Percentiles rank a stretch among this genome's conserved stretches.
Evolutionary conservation across 2,888 invertebrate species (phyloP).

Genomic region (Apomyelois bistriatella): DNA sequence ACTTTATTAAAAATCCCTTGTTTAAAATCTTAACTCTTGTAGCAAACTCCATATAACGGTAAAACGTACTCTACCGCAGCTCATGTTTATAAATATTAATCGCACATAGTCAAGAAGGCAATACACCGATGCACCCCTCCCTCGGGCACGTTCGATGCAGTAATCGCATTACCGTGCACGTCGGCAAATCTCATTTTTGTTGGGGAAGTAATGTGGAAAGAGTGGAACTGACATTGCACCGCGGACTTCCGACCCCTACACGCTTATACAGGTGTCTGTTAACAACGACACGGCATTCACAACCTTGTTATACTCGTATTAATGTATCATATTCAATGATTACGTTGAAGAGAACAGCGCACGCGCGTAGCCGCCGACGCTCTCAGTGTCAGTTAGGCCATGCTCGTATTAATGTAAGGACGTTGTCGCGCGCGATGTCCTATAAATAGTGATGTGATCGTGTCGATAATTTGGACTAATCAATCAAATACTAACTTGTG

Average conservation of each 20-base stretch:
- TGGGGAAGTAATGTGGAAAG: conserved; percentile 69
- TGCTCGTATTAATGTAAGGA: conserved; percentile 41
- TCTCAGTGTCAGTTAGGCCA: conserved; percentile 54
- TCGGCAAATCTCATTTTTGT: conserved; percentile 71
- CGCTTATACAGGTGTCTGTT: conserved; percentile 68
- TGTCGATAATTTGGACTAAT: conserved; percentile 26
- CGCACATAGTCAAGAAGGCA: neutral
- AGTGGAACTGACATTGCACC: conserved; percentile 78
- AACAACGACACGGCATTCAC: conserved; percentile 18
- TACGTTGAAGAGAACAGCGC: neutral
- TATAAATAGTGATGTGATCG: conserved; percentile 49
- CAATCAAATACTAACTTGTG: neutral
- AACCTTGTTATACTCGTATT: conserved; percentile 23
- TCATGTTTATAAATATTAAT: neutral
- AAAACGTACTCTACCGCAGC: neutral
- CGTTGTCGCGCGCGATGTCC: conserved; percentile 16
- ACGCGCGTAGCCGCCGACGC: conserved; percentile 26
- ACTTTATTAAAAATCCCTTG: no score
- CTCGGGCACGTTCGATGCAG: conserved; percentile 32
- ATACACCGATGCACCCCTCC: conserved; percentile 17
- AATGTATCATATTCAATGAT: neutral
- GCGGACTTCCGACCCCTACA: conserved; percentile 69
- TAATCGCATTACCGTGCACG: conserved; percentile 41
- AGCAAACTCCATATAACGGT: neutral
- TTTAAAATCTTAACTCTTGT: no score